phyloP scores from a whole-genome alignment of 2,797 vertebrate genomes.

The Emys orbicularis region DNA sequence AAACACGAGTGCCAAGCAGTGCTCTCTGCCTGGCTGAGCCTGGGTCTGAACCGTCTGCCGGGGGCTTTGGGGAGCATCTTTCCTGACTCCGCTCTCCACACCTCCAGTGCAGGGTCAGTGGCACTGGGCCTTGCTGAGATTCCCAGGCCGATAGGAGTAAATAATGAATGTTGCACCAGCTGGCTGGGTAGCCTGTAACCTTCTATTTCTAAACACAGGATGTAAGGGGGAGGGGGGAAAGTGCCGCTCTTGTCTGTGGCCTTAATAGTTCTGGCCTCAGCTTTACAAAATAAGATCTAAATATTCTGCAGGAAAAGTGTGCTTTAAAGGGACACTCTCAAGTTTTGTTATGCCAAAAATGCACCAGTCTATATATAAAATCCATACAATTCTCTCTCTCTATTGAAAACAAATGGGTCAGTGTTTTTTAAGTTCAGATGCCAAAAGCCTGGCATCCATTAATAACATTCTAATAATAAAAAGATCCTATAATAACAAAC shows the following conservation, averaged over 20 bases:
- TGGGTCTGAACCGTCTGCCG: conserved; percentile 49
- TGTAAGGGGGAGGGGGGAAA: conserved; percentile 2
- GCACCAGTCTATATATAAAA: conserved; percentile 16
- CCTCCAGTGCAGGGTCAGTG: conserved; percentile 68
- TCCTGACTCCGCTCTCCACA: conserved; percentile 52
- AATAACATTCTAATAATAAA: not conserved
- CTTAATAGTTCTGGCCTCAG: conserved; percentile 57
- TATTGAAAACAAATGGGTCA: not conserved
- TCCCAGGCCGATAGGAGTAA: conserved; percentile 74
- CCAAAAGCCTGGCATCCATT: not conserved
- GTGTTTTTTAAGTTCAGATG: not conserved
- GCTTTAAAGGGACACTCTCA: not conserved
- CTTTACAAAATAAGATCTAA: not conserved
- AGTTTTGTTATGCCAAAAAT: not conserved
- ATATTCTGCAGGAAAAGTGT: not conserved
- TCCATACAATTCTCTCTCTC: not conserved
- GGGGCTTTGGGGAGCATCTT: conserved; percentile 69
- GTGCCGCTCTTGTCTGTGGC: conserved; percentile 36
- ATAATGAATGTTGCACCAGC: conserved; percentile 83
- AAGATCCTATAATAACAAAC: not conserved
- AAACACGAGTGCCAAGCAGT: conserved; percentile 36
- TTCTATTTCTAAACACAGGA: conserved; percentile 72
- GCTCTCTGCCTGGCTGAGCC: conserved; percentile 61
- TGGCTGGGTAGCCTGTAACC: conserved; percentile 71
- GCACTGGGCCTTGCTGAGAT: conserved; percentile 61